Evolutionary conservation across 2,113 vertebrate species (phyloP).

Genomic region (Meles meles): DNA sequence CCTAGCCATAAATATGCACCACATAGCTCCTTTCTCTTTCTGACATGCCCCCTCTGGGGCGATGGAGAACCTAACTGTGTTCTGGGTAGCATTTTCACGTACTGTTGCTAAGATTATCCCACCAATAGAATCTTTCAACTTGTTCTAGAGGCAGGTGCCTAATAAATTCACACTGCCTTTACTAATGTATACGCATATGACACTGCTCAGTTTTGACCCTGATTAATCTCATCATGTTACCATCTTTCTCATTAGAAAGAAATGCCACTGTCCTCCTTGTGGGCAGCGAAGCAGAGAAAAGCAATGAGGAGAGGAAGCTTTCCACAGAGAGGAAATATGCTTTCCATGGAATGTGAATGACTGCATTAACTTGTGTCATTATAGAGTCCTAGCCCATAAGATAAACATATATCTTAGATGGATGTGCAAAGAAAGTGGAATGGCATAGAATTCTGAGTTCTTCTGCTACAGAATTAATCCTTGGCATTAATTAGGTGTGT

Average conservation of each 20-base stretch:
- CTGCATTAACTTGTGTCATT: not conserved
- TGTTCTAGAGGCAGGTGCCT: not conserved
- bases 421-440: not conserved
- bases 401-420: not conserved
- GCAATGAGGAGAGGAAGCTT: not conserved
- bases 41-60: not conserved
- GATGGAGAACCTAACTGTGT: not conserved
- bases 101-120: not conserved
- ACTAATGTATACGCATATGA: not conserved
- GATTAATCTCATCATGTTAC: not conserved
- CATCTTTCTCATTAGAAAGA: not conserved
- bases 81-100: not conserved
- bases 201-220: not conserved
- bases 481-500: too few relatives aligned
- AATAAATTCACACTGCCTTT: not conserved
- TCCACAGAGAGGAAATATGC: not conserved
- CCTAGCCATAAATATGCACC: not conserved
- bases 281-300: not conserved
- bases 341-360: not conserved
- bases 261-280: not conserved
- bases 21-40: not conserved
- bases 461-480: not conserved
- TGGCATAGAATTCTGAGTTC: not conserved
- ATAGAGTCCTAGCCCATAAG: not conserved
- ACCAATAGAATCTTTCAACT: not conserved